Conservation (phyloP, 2,113 vertebrate species). For the Pantherophis guttatus region DNA sequence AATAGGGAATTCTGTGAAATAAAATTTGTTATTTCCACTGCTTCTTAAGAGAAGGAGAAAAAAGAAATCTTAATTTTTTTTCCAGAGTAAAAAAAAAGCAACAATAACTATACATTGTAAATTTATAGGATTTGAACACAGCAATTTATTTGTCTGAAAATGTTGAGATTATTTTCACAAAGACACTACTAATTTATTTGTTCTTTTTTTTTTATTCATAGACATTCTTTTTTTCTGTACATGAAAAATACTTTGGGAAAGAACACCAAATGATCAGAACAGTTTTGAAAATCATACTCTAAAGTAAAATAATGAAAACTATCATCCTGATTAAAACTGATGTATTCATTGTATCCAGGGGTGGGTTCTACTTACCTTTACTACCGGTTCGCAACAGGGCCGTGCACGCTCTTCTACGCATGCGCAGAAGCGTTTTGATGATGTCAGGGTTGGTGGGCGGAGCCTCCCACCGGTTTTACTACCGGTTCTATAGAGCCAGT, state of each 20-base stretch:
- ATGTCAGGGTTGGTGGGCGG: no score
- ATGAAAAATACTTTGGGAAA: not conserved
- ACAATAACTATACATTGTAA: conserved; percentile 3
- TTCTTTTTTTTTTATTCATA: conserved; percentile 24
- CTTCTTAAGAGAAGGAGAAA: conserved; percentile 33
- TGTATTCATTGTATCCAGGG: not conserved
- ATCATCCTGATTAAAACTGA: not conserved
- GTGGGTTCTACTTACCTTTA: no score
- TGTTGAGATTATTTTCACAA: conserved; percentile 28
- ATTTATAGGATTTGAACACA: conserved; percentile 7
- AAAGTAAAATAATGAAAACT: not conserved
- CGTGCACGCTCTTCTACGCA: no score
- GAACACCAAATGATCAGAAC: not conserved
- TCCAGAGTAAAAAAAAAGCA: conserved; percentile 16
- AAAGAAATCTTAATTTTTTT: conserved; percentile 4
- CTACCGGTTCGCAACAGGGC: no score
- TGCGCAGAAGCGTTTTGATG: no score
- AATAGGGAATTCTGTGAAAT: conserved; percentile 21
- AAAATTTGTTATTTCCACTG: conserved; percentile 32
- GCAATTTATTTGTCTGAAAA: conserved; percentile 35
- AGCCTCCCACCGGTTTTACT: no score
- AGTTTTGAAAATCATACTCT: not conserved
- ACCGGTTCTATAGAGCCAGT: no score
- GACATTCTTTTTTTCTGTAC: conserved; percentile 18
- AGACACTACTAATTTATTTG: not conserved